These are phyloP conservation scores for Embiotoca jacksoni DNA, from an alignment of 2,113 vertebrate species.

Conservation along the genomic window DNA sequence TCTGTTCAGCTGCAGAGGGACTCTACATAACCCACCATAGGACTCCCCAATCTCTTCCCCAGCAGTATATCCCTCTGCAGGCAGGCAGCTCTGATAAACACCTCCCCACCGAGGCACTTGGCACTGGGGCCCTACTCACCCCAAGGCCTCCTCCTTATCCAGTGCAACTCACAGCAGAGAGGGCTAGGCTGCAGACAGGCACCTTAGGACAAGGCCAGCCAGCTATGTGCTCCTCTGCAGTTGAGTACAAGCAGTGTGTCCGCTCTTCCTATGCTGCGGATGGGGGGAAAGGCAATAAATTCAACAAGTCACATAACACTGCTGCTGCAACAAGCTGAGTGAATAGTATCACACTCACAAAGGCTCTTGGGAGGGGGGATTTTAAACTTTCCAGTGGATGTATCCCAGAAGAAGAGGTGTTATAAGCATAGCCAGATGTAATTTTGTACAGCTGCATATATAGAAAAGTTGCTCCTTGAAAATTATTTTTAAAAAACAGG, in stretches of 20 bases:
- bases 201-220: slow-evolving; percentile 24
- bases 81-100: slow-evolving; percentile 62
- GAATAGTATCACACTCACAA: not conserved
- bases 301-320: slow-evolving; percentile 19
- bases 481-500: too few relatives aligned
- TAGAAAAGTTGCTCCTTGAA: too few relatives aligned
- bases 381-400: not conserved
- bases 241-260: slow-evolving; percentile 15
- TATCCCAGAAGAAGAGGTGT: not conserved
- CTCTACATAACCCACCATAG: slow-evolving; percentile 45
- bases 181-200: slow-evolving; percentile 29
- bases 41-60: slow-evolving; percentile 31
- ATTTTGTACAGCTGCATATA: too few relatives aligned
- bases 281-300: slow-evolving; percentile 3
- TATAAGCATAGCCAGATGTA: not conserved
- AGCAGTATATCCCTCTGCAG: slow-evolving; percentile 52
- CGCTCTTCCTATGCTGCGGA: slow-evolving; percentile 11
- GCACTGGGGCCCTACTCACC: slow-evolving; percentile 44
- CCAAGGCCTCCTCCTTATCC: slow-evolving; percentile 45
- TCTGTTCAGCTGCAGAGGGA: slow-evolving; percentile 56
- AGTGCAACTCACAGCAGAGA: slow-evolving; percentile 23
- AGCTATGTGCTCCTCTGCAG: slow-evolving; percentile 46
- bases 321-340: not conserved
- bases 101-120: slow-evolving; percentile 35
- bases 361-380: not conserved